phyloP scores from a whole-genome alignment of 2,797 vertebrate species.

The Hemitrygon akajei region DNA sequence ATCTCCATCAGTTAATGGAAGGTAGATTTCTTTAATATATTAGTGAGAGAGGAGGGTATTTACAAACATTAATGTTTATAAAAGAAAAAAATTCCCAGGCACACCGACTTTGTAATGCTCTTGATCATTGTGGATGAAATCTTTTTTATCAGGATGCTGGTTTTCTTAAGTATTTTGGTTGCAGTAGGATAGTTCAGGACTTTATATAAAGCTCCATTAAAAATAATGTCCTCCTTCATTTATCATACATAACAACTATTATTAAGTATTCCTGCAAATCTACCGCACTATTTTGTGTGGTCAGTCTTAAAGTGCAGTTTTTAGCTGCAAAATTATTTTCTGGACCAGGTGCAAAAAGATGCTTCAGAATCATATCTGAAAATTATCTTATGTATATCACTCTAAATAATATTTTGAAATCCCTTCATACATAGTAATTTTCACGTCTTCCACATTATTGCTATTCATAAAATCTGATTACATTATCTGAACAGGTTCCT shows the following conservation, averaged over 20 bases:
- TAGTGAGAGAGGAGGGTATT: neutral
- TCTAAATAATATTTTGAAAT: neutral
- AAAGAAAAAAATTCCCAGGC: neutral
- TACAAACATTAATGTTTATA: neutral
- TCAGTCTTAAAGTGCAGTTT: neutral
- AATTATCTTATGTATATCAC: neutral
- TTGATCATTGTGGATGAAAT: neutral
- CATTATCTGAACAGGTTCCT: neutral
- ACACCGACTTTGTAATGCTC: neutral
- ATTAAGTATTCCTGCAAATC: neutral
- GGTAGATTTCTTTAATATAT: neutral
- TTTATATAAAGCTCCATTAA: neutral
- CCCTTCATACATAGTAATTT: neutral
- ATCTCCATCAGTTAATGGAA: conserved; percentile 24
- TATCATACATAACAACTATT: neutral
- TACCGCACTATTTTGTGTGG: neutral
- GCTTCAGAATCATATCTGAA: too few species aligned
- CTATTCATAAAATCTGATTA: neutral
- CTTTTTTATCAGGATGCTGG: neutral
- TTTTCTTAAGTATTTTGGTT: neutral
- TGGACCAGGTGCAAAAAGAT: neutral
- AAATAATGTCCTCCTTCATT: neutral
- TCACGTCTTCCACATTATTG: neutral
- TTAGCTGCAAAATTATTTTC: neutral
- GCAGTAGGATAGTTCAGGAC: neutral